These are phyloP conservation scores for Bombylius discolor DNA, from an alignment of 2,888 invertebrate species.

Conservation along the genomic window DNA sequence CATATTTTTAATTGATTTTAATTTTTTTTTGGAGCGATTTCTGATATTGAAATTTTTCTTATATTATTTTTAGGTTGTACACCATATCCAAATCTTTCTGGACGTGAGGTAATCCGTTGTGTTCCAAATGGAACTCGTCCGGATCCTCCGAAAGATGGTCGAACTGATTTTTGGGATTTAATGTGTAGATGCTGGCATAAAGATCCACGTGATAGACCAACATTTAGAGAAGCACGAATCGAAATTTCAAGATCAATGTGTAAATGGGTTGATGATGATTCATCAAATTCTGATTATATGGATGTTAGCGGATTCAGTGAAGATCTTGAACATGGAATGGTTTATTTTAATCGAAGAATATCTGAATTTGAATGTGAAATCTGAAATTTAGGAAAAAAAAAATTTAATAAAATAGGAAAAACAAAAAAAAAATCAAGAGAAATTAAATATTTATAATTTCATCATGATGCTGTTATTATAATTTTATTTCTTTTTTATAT, in stretches of 20 bases:
- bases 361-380: conserved; percentile 54
- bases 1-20: background rate
- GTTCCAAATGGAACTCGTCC: conserved; percentile 67
- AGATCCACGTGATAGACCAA: conserved; percentile 58
- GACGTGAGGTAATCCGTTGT: conserved; percentile 67
- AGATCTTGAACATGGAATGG: conserved; percentile 36
- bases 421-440: background rate
- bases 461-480: background rate
- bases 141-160: conserved; percentile 66
- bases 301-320: conserved; percentile 37
- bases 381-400: conserved; percentile 21
- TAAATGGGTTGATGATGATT: conserved; percentile 36
- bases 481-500: background rate
- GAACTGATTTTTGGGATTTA: conserved; percentile 51
- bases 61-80: conserved; percentile 51
- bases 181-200: conserved; percentile 53
- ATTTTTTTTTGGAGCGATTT: background rate
- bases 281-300: conserved; percentile 35
- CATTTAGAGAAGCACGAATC: conserved; percentile 47
- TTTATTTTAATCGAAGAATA: conserved; percentile 40
- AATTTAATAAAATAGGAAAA: too few relatives aligned
- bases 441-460: background rate
- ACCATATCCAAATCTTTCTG: conserved; percentile 74
- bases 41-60: background rate
- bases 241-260: conserved; percentile 32